These are phyloP conservation scores for Ganaspis brasiliensis DNA, from an alignment of 2,888 invertebrate genomes.

Conservation along the genomic window DNA sequence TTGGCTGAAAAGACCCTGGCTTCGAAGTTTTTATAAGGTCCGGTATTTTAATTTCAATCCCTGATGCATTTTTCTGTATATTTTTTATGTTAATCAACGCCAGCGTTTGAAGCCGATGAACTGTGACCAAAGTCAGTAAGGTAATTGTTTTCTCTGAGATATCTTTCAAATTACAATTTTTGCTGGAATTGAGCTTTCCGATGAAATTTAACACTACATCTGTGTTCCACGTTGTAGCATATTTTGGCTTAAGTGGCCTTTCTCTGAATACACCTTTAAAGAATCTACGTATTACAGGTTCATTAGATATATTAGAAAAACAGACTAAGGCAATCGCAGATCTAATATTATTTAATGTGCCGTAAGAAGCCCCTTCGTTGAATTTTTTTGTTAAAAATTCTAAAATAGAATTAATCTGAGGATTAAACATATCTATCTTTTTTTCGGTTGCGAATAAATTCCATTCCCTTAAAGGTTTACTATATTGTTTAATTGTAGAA, in stretches of 20 bases:
- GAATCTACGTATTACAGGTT: not conserved
- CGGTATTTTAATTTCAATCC: not conserved
- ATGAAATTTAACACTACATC: not conserved
- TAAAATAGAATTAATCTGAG: not conserved
- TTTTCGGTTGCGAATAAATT: not conserved
- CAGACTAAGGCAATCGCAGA: not conserved
- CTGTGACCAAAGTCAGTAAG: not conserved
- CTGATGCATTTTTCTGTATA: not conserved
- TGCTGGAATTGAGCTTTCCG: not conserved
- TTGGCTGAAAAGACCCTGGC: slow-evolving; percentile 4
- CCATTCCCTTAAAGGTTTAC: not conserved
- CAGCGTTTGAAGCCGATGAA: slow-evolving; percentile 24
- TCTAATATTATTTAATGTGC: not conserved
- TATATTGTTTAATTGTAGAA: not conserved
- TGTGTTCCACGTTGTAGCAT: not conserved
- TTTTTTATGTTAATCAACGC: too few relatives aligned
- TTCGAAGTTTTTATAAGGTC: slow-evolving; percentile 14
- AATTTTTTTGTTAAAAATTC: not conserved
- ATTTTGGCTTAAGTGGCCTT: not conserved
- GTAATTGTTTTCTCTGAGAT: not conserved
- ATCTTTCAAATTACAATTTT: not conserved
- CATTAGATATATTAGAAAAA: not conserved
- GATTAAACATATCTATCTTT: not conserved
- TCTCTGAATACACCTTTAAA: not conserved
- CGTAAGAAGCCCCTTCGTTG: not conserved